Conservation (phyloP, 1,140 invertebrate genomes). For the Potamilus streckersoni region DNA sequence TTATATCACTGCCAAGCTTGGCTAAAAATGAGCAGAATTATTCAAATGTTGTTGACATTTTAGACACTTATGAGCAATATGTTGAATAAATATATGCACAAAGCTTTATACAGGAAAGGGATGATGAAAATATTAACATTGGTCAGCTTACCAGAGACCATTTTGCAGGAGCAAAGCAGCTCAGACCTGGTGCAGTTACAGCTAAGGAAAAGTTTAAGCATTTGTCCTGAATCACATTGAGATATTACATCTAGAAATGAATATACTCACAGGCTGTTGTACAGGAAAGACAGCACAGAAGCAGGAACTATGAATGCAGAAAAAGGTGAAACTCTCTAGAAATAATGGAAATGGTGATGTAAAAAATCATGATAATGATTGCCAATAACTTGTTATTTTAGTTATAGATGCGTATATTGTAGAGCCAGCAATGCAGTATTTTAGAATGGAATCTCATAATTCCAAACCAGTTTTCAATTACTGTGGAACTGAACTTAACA, state of each 20-base stretch:
- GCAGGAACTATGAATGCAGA: not conserved
- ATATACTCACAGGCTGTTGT: slow-evolving; percentile 1
- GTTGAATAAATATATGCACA: not conserved
- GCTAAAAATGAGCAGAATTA: slow-evolving; percentile 13
- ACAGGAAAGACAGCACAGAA: not conserved
- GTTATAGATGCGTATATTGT: not conserved
- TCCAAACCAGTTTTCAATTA: not conserved
- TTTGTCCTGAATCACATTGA: slow-evolving; percentile 7
- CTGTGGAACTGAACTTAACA: not conserved
- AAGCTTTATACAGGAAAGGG: too few species aligned
- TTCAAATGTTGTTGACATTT: slow-evolving; percentile 29
- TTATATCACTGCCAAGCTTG: not conserved
- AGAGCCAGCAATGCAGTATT: not conserved
- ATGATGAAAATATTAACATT: not conserved
- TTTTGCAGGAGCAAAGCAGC: slow-evolving; percentile 2
- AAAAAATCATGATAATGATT: not conserved
- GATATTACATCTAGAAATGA: slow-evolving; percentile 11
- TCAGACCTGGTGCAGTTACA: not conserved
- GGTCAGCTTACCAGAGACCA: not conserved
- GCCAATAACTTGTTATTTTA: not conserved
- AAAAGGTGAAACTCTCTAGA: not conserved
- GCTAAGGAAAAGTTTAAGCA: not conserved
- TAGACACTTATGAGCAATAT: not conserved
- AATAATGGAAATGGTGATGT: slow-evolving; percentile 12
- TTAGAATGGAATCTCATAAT: not conserved